Base-by-base conservation (phyloP, 53 echinoderm and acorn worm genomes). In the Holothuria scabra region DNA sequence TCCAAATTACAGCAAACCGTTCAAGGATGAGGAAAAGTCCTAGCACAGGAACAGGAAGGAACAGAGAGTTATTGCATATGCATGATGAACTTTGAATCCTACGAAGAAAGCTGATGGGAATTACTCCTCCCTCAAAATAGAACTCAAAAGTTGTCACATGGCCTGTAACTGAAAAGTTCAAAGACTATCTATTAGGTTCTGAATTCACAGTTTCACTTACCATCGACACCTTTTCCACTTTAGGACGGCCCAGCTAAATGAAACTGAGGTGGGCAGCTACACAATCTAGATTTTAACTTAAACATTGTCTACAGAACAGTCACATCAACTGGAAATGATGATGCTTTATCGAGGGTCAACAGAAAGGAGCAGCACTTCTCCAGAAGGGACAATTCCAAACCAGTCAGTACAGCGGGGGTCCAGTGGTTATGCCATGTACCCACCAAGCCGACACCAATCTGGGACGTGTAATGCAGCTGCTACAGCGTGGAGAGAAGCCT, bases 131-230 rank as follows among this genome's bases (percentile, higher is more conserved):
- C 85, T 89, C n/a, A 89, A 89, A 38, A 23, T 89, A 59, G 89
- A 89, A 44, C 60, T 89, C n/a, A 0, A 28, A 79, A 13, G 89
- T 80, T 56, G 58, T 89, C 21, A 84, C 84, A 29, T 89, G 89
- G 89, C 85, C 89, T 7, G 84, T 89, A 32, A 89, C 89, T 5
- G 89, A 85, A 38, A 89, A 84, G 59, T 85, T 85, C 37, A 70
- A 30, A 70, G 74, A 74, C 85, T 85, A 85, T 41, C 83, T 83
- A 21, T 67, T 4, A 35, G 83, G 83, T 29, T 63, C 67, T 6
- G 10, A 83, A 66, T 83, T 85, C 23, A 74, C 74, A 23, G 85
- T 85, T 2, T 85, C 18, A 84, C 85, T 13, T 72, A 84, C n/a
- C 85, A 84, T 24, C 48, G 28, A 22, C 85, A 74, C 3, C 55